phyloP scores from a whole-genome alignment of 2,797 vertebrate species.

The Crotalus adamanteus region DNA sequence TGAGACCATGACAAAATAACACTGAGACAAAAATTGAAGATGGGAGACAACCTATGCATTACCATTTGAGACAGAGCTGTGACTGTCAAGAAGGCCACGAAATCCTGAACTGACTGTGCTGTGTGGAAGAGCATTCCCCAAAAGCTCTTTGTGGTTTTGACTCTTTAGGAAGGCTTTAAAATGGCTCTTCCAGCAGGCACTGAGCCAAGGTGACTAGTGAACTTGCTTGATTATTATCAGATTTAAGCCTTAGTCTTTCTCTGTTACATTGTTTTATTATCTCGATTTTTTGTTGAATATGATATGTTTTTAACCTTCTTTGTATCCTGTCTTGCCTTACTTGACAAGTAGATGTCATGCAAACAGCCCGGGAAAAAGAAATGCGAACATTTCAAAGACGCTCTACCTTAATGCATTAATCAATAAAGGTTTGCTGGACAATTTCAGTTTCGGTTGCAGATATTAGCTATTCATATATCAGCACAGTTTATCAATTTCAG shows the following conservation, averaged over 20 bases:
- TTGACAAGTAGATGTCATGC: neutral
- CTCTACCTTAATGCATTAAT: neutral
- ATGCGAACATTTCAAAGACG: neutral
- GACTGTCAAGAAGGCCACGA: neutral
- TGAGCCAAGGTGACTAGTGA: neutral
- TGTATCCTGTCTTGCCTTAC: neutral
- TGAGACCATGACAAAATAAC: neutral
- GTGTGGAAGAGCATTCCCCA: neutral
- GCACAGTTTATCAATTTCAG: neutral
- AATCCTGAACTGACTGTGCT: neutral
- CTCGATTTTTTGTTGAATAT: neutral
- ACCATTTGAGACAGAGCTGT: neutral
- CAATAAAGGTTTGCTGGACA: neutral
- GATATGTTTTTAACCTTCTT: neutral
- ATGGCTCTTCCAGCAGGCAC: neutral
- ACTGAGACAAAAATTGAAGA: neutral
- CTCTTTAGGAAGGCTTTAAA: neutral
- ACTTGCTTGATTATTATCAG: neutral
- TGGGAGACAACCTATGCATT: neutral
- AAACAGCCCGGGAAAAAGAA: neutral
- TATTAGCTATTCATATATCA: neutral
- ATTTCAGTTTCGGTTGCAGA: neutral
- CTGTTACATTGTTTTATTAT: neutral
- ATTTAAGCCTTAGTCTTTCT: neutral
- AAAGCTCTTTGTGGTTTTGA: neutral